Evolutionary conservation across 2,797 vertebrate species (phyloP).

Genomic region (Malurus leucopterus): DNA sequence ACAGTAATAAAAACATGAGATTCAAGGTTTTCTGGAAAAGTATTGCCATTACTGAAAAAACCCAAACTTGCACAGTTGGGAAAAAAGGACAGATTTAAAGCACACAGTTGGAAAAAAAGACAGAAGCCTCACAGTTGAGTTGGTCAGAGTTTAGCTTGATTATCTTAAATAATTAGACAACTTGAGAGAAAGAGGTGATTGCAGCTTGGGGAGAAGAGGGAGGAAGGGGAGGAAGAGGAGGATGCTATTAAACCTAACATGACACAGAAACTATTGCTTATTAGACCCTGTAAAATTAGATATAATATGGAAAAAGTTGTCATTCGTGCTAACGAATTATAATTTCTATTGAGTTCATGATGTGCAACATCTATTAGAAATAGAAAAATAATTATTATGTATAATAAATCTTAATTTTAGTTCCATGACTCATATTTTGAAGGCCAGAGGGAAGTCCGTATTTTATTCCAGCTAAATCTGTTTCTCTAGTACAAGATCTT

Average conservation of each 20-base stretch:
- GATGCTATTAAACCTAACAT: neutral
- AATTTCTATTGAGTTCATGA: neutral
- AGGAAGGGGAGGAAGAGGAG: neutral
- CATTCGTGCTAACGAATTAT: neutral
- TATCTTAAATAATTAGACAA: neutral
- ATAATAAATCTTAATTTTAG: neutral
- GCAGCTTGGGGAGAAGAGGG: neutral
- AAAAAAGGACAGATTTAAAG: neutral
- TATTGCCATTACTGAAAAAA: neutral
- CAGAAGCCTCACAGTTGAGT: neutral
- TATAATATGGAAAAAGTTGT: neutral
- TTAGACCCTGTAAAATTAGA: neutral
- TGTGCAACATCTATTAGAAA: neutral
- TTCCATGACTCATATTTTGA: neutral
- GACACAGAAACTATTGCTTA: neutral
- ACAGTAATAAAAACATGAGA: neutral
- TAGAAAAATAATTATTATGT: neutral
- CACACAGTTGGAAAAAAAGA: neutral
- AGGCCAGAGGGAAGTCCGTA: neutral
- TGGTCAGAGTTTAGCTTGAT: neutral
- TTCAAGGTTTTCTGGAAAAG: neutral
- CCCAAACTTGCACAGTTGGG: neutral
- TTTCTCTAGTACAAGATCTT: neutral
- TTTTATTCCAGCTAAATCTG: neutral
- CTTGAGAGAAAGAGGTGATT: neutral